phyloP scores from a whole-genome alignment of 2,113 vertebrate species.

The Bambusicola thoracicus region DNA sequence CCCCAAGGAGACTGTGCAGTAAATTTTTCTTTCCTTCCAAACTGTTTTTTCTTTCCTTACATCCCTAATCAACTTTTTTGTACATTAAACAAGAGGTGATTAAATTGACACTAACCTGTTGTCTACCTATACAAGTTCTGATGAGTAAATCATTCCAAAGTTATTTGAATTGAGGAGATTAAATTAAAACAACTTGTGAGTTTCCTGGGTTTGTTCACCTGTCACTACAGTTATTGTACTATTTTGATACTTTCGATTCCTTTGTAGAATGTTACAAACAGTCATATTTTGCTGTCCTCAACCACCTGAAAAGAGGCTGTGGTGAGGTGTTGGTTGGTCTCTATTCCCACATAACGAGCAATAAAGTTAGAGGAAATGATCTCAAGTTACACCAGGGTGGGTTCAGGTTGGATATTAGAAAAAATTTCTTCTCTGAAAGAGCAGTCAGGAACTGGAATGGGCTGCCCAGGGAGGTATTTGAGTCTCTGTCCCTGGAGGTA shows the following conservation, averaged over 20 bases:
- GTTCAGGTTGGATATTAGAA: too few species aligned
- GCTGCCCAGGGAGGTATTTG: too few species aligned
- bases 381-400: too few species aligned
- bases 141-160: neutral
- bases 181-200: neutral
- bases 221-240: neutral
- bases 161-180: neutral
- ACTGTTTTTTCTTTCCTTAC: neutral
- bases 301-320: too few species aligned
- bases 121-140: neutral
- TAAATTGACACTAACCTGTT: neutral
- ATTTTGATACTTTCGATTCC: neutral
- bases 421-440: too few species aligned
- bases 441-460: too few species aligned
- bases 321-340: too few species aligned
- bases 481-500: too few species aligned
- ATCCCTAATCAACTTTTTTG: neutral
- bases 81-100: neutral
- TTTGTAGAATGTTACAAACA: neutral
- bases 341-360: too few species aligned
- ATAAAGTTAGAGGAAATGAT: too few species aligned
- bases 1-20: neutral
- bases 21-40: neutral
- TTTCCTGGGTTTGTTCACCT: neutral
- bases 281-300: too few species aligned